Conservation (phyloP, 2,113 vertebrate genomes). For the Lycaon pictus region DNA sequence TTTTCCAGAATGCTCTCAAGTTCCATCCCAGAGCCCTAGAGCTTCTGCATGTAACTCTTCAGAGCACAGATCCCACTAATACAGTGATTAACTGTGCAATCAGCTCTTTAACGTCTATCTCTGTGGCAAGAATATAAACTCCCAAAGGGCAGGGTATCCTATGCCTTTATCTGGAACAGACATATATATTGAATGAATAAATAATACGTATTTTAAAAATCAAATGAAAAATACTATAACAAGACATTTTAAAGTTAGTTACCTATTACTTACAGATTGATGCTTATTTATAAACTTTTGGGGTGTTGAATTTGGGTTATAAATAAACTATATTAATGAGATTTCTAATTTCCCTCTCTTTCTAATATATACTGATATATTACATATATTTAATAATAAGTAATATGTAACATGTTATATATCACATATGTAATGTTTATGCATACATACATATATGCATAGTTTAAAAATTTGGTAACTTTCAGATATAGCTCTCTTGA, state of each 20-base stretch:
- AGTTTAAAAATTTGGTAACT: background rate
- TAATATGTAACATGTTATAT: background rate
- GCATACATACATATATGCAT: background rate
- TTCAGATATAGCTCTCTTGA: background rate
- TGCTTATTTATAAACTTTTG: background rate
- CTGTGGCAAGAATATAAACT: background rate
- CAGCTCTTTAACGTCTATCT: background rate
- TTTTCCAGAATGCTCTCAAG: background rate
- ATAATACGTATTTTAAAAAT: background rate
- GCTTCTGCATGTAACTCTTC: background rate
- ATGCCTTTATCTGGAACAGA: background rate
- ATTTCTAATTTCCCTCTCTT: background rate
- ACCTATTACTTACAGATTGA: background rate
- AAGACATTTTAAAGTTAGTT: background rate
- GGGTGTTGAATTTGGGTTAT: background rate
- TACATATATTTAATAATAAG: background rate
- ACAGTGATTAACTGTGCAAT: background rate
- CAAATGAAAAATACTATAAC: background rate
- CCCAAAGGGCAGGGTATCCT: background rate
- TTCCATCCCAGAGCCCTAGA: background rate
- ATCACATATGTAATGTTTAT: background rate
- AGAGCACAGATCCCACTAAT: fast-evolving
- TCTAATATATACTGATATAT: background rate
- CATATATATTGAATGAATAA: background rate
- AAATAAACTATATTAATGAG: background rate